Base-by-base conservation (phyloP, 2,888 invertebrate genomes). In the Teleiodes luculella region DNA sequence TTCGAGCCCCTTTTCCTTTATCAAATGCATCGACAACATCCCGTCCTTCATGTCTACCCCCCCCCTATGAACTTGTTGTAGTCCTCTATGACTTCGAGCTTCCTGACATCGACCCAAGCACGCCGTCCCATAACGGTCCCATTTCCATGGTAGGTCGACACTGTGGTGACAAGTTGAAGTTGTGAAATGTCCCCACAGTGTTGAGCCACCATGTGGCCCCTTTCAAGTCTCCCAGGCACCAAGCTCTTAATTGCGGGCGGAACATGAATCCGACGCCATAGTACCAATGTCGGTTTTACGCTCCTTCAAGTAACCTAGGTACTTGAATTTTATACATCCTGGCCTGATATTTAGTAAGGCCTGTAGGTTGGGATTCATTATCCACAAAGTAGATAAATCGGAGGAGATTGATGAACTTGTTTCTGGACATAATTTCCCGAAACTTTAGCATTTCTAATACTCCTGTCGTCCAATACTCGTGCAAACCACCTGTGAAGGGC, bases 11-110 rank as follows among this genome's bases (percentile, higher is more conserved):
- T n/a, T 43, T 60, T 62, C 8, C 60, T 50, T 35, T 62, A 57
- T 24, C 59, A 35, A 16, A 61, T 47, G 31, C 56, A 59, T 56
- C 51, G 61, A 57, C 7, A 58, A 35, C 28, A 54, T 58, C 47
- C 59, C 30, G 14, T 41, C 41, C 20, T 41, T 41, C 10, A 41
- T 18, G 10, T 41, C 41, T 1, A 41, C 41, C 2, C 41, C 41
- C 1, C 20, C 41, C 41, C n/a, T n/a, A 46, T 46, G 7, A 1
- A 10, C 7, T 7, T 31, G 8, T 46, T 60, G 48, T 60, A 60
- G 13, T 41, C 20, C 1, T 16, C 11, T 1, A 60, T 51, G 1
- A 33, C 33, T 8, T 35, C n/a, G 11, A 13, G n/a, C 13, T 35
- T n/a, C 20, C 3, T 2, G n/a, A 1, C 35, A 1, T 35, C 14